Evolutionary conservation across 2,113 vertebrate species (phyloP).

Genomic region (Physeter macrocephalus): DNA sequence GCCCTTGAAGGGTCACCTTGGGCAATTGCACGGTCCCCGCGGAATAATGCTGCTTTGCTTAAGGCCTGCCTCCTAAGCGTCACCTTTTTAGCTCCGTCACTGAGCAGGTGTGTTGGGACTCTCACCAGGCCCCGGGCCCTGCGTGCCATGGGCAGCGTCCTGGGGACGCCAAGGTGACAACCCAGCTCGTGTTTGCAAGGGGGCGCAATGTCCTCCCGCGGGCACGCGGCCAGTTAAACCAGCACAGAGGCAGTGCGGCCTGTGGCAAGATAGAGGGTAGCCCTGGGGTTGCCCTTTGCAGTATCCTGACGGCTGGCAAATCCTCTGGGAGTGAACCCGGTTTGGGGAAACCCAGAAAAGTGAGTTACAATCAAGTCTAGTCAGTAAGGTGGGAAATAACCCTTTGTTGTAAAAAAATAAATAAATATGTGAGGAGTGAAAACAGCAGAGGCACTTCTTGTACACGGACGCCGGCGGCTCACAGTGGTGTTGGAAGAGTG

Average conservation of each 20-base stretch:
- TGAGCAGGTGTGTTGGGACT: fast-evolving
- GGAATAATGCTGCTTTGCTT: neutral
- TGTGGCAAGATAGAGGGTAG: neutral
- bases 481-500: fast-evolving
- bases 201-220: neutral
- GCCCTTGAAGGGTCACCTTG: neutral
- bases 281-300: neutral
- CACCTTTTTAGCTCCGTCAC: fast-evolving
- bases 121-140: fast-evolving
- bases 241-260: fast-evolving
- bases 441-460: neutral
- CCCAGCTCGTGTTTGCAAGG: neutral
- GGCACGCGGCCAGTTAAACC: neutral
- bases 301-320: neutral
- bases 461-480: fast-evolving
- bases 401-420: neutral
- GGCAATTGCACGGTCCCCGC: fast-evolving
- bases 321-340: neutral
- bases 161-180: neutral
- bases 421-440: neutral
- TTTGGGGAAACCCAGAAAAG: neutral
- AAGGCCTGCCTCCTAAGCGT: fast-evolving
- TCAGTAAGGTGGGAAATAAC: neutral
- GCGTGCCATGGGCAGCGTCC: fast-evolving
- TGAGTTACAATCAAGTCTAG: neutral